Evolutionary conservation across 2,797 vertebrate species (phyloP).

Genomic region (Hemibagrus guttatus): DNA sequence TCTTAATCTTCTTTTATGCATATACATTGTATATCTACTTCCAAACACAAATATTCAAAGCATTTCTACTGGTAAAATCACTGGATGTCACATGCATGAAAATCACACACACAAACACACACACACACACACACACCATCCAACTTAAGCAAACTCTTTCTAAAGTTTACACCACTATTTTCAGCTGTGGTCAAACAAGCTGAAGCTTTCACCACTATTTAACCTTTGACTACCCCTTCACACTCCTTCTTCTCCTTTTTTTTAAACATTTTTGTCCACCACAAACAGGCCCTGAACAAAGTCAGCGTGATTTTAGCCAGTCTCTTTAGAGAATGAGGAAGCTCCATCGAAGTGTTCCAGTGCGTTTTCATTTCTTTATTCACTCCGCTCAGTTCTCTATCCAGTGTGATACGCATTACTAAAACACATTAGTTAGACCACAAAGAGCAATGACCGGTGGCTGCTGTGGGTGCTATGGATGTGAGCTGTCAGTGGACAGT

Average conservation of each 20-base stretch:
- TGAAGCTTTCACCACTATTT: conserved; percentile 28
- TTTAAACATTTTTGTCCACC: conserved; percentile 23
- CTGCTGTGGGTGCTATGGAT: neutral
- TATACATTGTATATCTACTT: neutral
- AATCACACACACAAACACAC: too few relatives aligned
- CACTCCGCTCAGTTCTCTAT: conserved; percentile 9
- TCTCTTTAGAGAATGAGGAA: conserved; percentile 37
- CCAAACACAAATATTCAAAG: neutral
- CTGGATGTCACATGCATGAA: too few relatives aligned
- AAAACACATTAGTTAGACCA: neutral
- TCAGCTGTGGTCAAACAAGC: conserved; percentile 38
- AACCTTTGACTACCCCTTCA: conserved; percentile 12
- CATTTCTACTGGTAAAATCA: neutral
- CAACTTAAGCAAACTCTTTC: too few relatives aligned
- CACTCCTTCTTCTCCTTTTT: conserved; percentile 44
- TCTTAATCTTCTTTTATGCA: neutral
- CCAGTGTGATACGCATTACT: neutral
- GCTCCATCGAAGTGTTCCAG: conserved; percentile 1
- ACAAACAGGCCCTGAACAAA: conserved; percentile 25
- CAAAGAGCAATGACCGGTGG: conserved; percentile 20
- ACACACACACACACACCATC: too few relatives aligned
- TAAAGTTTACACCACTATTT: neutral
- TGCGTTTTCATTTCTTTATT: conserved; percentile 22
- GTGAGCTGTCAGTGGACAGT: conserved; percentile 11
- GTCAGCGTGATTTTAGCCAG: conserved; percentile 39